Evolutionary conservation across 2,797 vertebrate genomes (phyloP), one percentile per base, ranked within the genome.

Genomic region (Peromyscus nudipes): DNA sequence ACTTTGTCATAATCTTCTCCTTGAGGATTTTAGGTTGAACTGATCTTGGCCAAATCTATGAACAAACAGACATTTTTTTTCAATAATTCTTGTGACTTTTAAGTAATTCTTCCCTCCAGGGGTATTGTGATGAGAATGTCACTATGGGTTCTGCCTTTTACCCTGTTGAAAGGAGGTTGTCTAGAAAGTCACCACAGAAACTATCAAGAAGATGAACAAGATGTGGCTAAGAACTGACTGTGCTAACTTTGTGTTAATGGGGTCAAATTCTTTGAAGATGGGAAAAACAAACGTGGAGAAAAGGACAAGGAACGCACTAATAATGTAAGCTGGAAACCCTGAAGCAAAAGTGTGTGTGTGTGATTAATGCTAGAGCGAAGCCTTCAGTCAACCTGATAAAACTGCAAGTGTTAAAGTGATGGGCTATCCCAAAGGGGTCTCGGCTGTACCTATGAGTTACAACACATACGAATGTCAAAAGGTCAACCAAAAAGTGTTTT

Each of bases 1-100:
- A 31, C 60, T 89, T 52, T 49, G 77, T 81, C 25, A 43, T 49
- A 12, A 67, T 67, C 0, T 34, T 25, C 12, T 83, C 49, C 46
- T 55, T 92, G 7, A 93, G 31, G 65, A 92, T 79, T 89, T 86
- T 90, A 80, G 62, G 43, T 60, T 55, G 23, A 23, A 85, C 67
- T 73, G 1, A 64, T 46, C 8, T 73, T 88, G 40, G 7, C 80
- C 13, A 95, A 76, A 76, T 65, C 9, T 65, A 69, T 0, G 40
- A 80, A 55, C 12, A 75, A 84, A 13, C 37, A 43, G 46, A 10
- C 23, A 49, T 8, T 49, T 75, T 49, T 25, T 57, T 43, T 31
- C 25, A 62, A 60, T 23, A 49, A 7, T 11, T 65, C 19, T 46
- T 84, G 14, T 64, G 23, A 27, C 92, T 95, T 55, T 62, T 43